Conservation (phyloP, 1,140 invertebrate species). For the Apis dorsata region DNA sequence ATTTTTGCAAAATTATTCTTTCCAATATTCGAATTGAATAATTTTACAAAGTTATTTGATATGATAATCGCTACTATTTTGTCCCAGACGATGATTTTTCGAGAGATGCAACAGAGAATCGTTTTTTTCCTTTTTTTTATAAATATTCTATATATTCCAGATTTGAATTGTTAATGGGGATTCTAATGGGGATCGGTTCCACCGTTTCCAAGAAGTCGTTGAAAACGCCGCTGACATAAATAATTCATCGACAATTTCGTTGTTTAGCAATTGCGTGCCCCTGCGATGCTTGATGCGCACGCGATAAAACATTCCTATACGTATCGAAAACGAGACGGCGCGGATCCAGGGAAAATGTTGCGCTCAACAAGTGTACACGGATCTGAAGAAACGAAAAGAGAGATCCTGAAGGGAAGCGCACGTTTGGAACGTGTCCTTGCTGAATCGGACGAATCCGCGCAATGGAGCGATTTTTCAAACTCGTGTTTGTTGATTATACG, state of each 20-base stretch:
- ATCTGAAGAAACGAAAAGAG: neutral
- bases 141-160: neutral
- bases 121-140: neutral
- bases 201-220: conserved; percentile 26
- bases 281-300: neutral
- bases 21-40: too few relatives aligned
- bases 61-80: too few relatives aligned
- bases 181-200: conserved; percentile 1
- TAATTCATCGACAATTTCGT: conserved; percentile 32
- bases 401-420: too few relatives aligned
- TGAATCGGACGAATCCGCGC: too few relatives aligned
- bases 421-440: neutral
- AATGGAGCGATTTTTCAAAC: too few relatives aligned
- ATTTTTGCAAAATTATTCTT: too few relatives aligned
- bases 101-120: neutral
- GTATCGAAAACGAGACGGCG: neutral
- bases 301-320: conserved; percentile 2
- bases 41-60: too few relatives aligned
- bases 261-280: neutral
- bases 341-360: neutral
- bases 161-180: conserved; percentile 27
- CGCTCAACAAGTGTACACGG: neutral
- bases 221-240: conserved; percentile 21
- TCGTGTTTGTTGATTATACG: too few relatives aligned
- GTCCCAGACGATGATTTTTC: too few relatives aligned